Percentiles rank a stretch among this genome's conserved stretches.
Conservation (phyloP, 2,888 invertebrate species). For the Isoperla grammatica region DNA sequence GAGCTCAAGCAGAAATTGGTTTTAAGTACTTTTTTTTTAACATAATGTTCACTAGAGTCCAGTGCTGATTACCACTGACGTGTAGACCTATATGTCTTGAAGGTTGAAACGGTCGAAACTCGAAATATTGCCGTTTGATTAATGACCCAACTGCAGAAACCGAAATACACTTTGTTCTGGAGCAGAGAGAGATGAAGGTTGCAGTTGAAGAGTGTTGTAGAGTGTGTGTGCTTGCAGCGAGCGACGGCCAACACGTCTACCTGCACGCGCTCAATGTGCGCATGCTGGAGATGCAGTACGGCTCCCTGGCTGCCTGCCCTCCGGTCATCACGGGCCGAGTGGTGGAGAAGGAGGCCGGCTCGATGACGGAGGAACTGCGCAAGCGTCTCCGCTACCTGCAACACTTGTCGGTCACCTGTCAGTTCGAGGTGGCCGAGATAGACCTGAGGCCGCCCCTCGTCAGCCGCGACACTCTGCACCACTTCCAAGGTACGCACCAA, state of each 20-base stretch:
- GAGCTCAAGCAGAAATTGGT: no score
- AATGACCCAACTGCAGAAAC: no score
- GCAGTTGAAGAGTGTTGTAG: no score
- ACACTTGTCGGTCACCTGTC: slow-evolving; percentile 86
- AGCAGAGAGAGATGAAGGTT: no score
- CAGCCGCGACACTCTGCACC: slow-evolving; percentile 57
- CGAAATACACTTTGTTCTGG: no score
- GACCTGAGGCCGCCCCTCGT: slow-evolving; percentile 68
- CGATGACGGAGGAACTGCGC: slow-evolving; percentile 78
- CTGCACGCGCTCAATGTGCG: slow-evolving; percentile 85
- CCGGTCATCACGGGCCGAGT: slow-evolving; percentile 66
- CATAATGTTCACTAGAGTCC: no score
- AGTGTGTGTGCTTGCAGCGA: slow-evolving; percentile 53
- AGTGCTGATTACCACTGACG: no score
- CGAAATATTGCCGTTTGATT: no score
- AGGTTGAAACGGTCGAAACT: no score
- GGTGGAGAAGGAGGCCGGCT: slow-evolving; percentile 80
- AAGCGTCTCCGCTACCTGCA: slow-evolving; percentile 67
- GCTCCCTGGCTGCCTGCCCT: slow-evolving; percentile 73
- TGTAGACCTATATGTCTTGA: no score
- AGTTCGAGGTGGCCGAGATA: slow-evolving; percentile 86
- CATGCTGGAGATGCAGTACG: slow-evolving; percentile 82
- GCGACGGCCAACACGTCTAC: slow-evolving; percentile 89
- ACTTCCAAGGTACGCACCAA: slow-evolving; percentile 58
- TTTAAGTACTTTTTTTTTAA: no score